phyloP scores from a whole-genome alignment of 2,113 vertebrate species.

The Strix uralensis region DNA sequence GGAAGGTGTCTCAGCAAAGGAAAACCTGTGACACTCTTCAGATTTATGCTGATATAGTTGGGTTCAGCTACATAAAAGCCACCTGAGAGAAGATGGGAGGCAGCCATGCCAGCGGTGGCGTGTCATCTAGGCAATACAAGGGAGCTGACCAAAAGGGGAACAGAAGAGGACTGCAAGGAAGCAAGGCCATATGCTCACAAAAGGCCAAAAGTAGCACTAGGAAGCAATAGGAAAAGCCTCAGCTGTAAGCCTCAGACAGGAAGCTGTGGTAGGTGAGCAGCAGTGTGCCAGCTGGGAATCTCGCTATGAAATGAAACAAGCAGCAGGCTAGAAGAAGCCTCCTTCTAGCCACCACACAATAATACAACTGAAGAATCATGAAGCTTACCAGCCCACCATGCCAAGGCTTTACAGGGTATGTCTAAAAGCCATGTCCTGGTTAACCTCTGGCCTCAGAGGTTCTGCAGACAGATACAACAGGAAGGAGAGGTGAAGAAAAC shows the following conservation, averaged over 20 bases:
- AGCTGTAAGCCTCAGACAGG: background rate
- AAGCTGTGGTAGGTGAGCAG: background rate
- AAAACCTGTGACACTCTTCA: background rate
- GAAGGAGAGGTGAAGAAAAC: background rate
- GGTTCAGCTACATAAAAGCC: background rate
- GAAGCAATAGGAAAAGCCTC: background rate
- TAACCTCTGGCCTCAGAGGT: background rate
- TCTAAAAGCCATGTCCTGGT: background rate
- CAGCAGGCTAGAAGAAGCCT: background rate
- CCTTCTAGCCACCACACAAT: background rate
- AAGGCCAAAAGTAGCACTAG: background rate
- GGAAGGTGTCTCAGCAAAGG: background rate
- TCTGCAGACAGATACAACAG: background rate
- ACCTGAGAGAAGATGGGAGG: background rate
- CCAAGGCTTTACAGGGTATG: background rate
- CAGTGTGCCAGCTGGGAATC: background rate
- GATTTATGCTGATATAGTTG: background rate
- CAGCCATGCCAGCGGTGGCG: background rate
- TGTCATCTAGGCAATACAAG: background rate
- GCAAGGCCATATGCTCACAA: background rate
- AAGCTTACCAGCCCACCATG: background rate
- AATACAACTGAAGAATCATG: background rate
- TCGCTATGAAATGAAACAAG: background rate
- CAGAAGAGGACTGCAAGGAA: background rate
- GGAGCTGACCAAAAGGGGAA: background rate